Percentiles rank a stretch among this genome's conserved stretches.
Evolutionary conservation across 2,888 invertebrate genomes (phyloP).

Genomic region (Aleiodes leptofemur): DNA sequence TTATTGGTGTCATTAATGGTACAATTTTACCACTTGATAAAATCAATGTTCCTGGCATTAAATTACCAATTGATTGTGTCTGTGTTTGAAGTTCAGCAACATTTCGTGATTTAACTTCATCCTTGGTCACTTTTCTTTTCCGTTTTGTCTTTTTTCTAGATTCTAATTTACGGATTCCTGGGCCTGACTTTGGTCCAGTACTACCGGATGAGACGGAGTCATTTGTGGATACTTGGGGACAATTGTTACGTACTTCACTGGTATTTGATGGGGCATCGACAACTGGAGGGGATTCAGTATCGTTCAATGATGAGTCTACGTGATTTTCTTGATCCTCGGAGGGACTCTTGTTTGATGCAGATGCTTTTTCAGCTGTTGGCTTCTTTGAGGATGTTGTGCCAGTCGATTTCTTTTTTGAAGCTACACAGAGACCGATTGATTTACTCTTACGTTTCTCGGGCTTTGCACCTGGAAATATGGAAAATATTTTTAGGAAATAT

Average conservation of each 20-base stretch:
- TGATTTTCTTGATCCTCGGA: constrained; percentile 73
- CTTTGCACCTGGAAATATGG: constrained; percentile 60
- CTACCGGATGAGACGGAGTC: constrained; percentile 34
- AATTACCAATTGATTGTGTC: constrained; percentile 59
- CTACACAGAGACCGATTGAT: constrained; percentile 61
- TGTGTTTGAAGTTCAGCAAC: constrained; percentile 54
- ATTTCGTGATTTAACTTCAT: constrained; percentile 46
- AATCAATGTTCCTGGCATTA: constrained; percentile 69
- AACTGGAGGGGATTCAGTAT: constrained; percentile 45
- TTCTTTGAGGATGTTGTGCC: constrained; percentile 56
- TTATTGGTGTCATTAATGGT: constrained; percentile 71
- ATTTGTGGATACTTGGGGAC: constrained; percentile 48
- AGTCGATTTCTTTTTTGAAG: constrained; percentile 64
- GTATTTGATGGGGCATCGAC: constrained; percentile 35
- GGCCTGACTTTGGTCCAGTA: constrained; percentile 53
- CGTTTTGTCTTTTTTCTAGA: constrained; percentile 64
- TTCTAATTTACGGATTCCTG: constrained; percentile 55
- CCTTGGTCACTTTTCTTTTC: constrained; percentile 56
- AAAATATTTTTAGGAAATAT: constrained; percentile 26
- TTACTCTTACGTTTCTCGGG: constrained; percentile 64
- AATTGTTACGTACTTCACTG: constrained; percentile 29
- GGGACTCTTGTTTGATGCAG: constrained; percentile 57
- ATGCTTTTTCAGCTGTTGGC: constrained; percentile 49
- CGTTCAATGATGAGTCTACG: constrained; percentile 63
- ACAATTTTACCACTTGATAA: constrained; percentile 71